A percentile compares a stretch with the other conserved stretches of the same genome.
Evolutionary conservation across 2,113 vertebrate species (phyloP).

Genomic region (Plecotus auritus): DNA sequence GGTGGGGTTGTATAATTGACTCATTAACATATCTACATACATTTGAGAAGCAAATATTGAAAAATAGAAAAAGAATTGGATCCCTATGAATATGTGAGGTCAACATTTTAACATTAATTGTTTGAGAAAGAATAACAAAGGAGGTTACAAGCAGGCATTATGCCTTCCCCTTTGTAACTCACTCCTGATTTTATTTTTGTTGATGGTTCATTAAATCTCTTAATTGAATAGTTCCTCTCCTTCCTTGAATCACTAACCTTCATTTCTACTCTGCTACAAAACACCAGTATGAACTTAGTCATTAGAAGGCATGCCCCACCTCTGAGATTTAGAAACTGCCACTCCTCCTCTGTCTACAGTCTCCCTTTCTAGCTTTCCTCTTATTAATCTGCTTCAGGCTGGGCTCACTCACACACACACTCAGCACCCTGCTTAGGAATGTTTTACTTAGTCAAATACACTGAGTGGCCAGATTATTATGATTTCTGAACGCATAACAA

Average conservation of each 20-base stretch:
- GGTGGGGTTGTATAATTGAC: background rate
- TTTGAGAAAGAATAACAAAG: background rate
- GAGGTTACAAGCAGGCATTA: background rate
- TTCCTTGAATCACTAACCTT: background rate
- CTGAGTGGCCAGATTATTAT: too few relatives aligned
- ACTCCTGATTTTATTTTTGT: background rate
- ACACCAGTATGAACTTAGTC: background rate
- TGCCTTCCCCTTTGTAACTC: background rate
- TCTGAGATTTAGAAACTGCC: background rate
- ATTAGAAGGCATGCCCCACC: background rate
- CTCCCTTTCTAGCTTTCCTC: background rate
- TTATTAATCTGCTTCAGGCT: background rate
- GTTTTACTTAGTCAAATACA: background rate
- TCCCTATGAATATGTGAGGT: background rate
- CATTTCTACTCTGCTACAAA: background rate
- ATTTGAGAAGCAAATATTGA: background rate
- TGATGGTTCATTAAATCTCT: constrained; percentile 30
- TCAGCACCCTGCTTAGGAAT: background rate
- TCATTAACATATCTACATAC: background rate
- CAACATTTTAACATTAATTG: background rate
- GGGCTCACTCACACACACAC: background rate
- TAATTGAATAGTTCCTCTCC: constrained; percentile 1
- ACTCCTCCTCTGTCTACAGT: background rate
- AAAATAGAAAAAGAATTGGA: background rate
- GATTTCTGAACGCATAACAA: too few relatives aligned